These are phyloP conservation scores for Atractosteus spatula DNA, from an alignment of 2,113 vertebrate species.

Conservation along the genomic window DNA sequence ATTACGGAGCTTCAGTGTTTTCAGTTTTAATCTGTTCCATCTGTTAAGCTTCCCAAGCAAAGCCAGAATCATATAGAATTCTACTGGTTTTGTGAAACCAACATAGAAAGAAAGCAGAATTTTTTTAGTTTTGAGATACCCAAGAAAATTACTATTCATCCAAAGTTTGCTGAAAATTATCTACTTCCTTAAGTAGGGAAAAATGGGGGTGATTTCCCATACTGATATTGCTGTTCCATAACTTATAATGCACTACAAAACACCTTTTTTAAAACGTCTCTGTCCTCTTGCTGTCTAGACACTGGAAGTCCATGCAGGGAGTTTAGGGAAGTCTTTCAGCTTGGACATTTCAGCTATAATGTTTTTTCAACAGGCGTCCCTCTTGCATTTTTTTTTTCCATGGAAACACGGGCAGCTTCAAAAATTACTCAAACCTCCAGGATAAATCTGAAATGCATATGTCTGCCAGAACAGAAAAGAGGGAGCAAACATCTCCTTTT, in stretches of 20 bases:
- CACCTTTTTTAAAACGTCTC: conserved; percentile 6
- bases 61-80: no score
- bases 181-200: not conserved
- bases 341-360: conserved; percentile 2
- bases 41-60: no score
- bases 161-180: not conserved
- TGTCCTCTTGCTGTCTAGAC: conserved; percentile 15
- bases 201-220: not conserved
- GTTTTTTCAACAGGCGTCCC: not conserved
- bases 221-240: not conserved
- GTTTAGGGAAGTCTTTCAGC: not conserved
- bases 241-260: not conserved
- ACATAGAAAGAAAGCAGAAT: no score
- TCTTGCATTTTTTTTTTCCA: not conserved
- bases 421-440: not conserved
- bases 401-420: not conserved
- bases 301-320: conserved; percentile 6
- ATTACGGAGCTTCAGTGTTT: no score
- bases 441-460: not conserved
- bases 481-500: no score
- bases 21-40: no score
- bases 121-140: no score
- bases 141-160: no score
- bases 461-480: not conserved
- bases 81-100: no score